These are phyloP conservation scores for Phrynosoma platyrhinos DNA, from an alignment of 2,113 vertebrate species.

Conservation along the genomic window DNA sequence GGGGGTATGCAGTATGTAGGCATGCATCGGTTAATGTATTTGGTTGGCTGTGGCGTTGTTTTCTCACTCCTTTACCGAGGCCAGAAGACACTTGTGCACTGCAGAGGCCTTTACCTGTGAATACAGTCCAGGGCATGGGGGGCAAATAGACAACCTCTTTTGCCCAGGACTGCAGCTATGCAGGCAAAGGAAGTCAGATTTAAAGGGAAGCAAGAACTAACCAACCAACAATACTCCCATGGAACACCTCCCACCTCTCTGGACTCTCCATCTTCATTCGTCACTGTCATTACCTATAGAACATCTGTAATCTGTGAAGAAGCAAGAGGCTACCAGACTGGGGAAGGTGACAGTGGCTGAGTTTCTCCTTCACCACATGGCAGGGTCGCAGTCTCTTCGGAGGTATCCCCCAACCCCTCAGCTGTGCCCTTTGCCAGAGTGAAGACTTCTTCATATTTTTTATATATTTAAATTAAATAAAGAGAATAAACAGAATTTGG, in stretches of 20 bases:
- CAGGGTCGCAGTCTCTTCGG: neutral
- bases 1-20: neutral
- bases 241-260: neutral
- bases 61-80: neutral
- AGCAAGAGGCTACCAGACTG: conserved; percentile 13
- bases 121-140: neutral
- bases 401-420: conserved; percentile 76
- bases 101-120: neutral
- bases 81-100: neutral
- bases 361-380: neutral
- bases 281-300: conserved; percentile 7
- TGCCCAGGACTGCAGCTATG: conserved; percentile 46
- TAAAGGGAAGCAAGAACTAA: conserved; percentile 2
- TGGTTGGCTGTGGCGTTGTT: neutral
- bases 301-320: conserved; percentile 8
- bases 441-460: conserved; percentile 86
- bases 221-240: neutral
- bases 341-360: conserved; percentile 72
- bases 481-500: conserved; percentile 74
- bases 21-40: no score
- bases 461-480: conserved; percentile 50
- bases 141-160: neutral
- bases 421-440: conserved; percentile 84
- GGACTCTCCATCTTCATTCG: neutral
- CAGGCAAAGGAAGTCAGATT: neutral